Conservation (phyloP, 2,113 vertebrate species). For the Myrmecobius fasciatus region DNA sequence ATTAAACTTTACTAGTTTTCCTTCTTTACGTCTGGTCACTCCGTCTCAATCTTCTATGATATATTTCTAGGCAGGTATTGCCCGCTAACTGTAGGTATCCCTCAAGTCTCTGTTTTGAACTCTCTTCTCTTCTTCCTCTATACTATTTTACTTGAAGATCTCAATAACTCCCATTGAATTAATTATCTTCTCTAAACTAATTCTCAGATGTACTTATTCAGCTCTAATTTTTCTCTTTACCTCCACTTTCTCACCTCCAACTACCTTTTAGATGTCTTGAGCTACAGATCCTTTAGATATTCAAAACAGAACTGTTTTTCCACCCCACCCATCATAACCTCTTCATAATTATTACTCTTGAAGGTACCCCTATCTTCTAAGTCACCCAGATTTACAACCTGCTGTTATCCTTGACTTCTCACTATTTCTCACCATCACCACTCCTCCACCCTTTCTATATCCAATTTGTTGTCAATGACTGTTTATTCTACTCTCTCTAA, state of each 20-base stretch:
- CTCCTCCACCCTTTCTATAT: neutral
- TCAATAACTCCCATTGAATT: neutral
- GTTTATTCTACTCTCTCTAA: neutral
- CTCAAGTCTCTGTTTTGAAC: neutral
- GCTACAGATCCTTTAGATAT: neutral
- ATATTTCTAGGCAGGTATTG: neutral
- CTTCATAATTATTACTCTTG: neutral
- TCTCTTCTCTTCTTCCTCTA: neutral
- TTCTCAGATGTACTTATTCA: neutral
- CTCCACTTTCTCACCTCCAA: neutral
- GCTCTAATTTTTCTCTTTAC: neutral
- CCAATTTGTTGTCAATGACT: neutral
- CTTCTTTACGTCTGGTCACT: neutral
- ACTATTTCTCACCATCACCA: neutral
- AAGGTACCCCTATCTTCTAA: neutral
- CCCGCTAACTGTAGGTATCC: neutral
- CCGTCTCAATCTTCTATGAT: neutral
- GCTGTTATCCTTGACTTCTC: neutral
- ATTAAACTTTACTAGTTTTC: neutral
- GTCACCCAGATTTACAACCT: neutral
- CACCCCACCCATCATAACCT: neutral
- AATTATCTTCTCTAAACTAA: neutral
- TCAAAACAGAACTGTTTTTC: neutral
- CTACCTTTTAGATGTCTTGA: neutral
- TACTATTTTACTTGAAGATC: neutral